A percentile compares a stretch with the other conserved stretches of the same genome.
phyloP scores from a whole-genome alignment of 2,888 invertebrate species.

The Drosophila tanythrix region DNA sequence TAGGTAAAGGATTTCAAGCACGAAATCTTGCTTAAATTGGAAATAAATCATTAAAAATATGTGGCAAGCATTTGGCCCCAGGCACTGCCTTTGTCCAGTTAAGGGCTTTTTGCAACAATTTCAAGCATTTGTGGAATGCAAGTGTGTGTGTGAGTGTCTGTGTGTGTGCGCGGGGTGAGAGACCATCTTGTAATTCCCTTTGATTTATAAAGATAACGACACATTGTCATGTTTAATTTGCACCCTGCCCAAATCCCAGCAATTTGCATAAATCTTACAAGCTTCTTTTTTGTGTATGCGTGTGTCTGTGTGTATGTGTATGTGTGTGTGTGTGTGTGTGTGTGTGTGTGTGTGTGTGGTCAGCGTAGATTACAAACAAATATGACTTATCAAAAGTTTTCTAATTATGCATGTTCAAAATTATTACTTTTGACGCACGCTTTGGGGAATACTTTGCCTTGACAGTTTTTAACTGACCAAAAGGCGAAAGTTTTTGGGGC shows the following conservation, averaged over 20 bases:
- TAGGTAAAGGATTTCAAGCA: slow-evolving; percentile 71
- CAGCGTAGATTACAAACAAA: slow-evolving; percentile 43
- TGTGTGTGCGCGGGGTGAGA: slow-evolving; percentile 3
- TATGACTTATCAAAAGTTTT: slow-evolving; percentile 75
- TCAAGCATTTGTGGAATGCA: slow-evolving; percentile 49
- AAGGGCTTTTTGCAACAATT: slow-evolving; percentile 55
- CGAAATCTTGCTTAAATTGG: slow-evolving; percentile 77
- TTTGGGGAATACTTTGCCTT: slow-evolving; percentile 8
- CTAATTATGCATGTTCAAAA: slow-evolving; percentile 76
- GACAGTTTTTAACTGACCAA: slow-evolving; percentile 73
- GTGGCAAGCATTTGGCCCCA: slow-evolving; percentile 28
- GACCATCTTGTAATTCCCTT: slow-evolving; percentile 75
- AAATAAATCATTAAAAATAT: slow-evolving; percentile 83
- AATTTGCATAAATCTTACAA: slow-evolving; percentile 57
- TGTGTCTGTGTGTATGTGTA: slow-evolving; percentile 3
- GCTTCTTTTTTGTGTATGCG: slow-evolving; percentile 2
- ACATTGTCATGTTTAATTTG: slow-evolving; percentile 75
- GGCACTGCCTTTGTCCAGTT: slow-evolving; percentile 48
- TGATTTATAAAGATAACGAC: slow-evolving; percentile 81
- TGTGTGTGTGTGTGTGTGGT: slow-evolving; percentile 26
- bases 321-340: slow-evolving; percentile 8
- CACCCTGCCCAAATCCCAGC: slow-evolving; percentile 11
- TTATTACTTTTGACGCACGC: slow-evolving; percentile 43
- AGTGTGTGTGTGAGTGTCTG: slow-evolving; percentile 9
- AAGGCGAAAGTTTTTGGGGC: slow-evolving; percentile 57